Conservation (phyloP, 2,113 vertebrate genomes). For the Syngnathus floridae region DNA sequence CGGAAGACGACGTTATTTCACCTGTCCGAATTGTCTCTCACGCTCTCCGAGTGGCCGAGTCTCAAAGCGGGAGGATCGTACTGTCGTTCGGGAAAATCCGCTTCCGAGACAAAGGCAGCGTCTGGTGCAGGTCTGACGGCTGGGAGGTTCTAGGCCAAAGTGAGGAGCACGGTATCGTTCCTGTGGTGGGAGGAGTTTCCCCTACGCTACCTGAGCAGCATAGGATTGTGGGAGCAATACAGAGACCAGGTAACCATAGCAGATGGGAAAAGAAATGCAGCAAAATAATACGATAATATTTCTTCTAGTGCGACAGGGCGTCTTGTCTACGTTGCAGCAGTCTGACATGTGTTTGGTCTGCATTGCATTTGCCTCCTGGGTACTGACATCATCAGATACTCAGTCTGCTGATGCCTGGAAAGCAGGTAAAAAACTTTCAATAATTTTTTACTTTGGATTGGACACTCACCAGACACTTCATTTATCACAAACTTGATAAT, state of each 20-base stretch:
- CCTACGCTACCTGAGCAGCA: slow-evolving; percentile 17
- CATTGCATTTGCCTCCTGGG: slow-evolving; percentile 94
- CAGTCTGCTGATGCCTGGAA: slow-evolving; percentile 88
- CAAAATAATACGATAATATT: slow-evolving; percentile 1
- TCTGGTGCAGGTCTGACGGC: slow-evolving; percentile 39
- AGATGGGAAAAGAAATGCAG: neutral
- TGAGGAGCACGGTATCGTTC: neutral
- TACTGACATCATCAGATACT: slow-evolving; percentile 81
- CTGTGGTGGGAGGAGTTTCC: slow-evolving; percentile 5
- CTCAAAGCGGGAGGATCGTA: slow-evolving; percentile 44
- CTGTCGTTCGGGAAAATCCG: slow-evolving; percentile 39
- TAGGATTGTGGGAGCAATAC: slow-evolving; percentile 27
- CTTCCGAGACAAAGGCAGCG: slow-evolving; percentile 49
- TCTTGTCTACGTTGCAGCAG: slow-evolving; percentile 62
- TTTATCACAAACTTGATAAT: neutral
- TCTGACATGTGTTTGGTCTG: slow-evolving; percentile 92
- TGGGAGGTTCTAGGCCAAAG: slow-evolving; percentile 21
- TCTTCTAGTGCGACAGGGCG: slow-evolving; percentile 50
- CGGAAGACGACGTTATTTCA: slow-evolving; percentile 25
- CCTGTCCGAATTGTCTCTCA: slow-evolving; percentile 35
- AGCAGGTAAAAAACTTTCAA: slow-evolving; percentile 70
- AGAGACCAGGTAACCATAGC: slow-evolving; percentile 55
- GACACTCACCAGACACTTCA: neutral
- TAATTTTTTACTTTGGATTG: no score
- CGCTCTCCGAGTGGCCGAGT: slow-evolving; percentile 45